A percentile compares a stretch with the other conserved stretches of the same genome.
phyloP scores from a whole-genome alignment of 2,797 vertebrate species.

The Pipistrellus pipistrellus region DNA sequence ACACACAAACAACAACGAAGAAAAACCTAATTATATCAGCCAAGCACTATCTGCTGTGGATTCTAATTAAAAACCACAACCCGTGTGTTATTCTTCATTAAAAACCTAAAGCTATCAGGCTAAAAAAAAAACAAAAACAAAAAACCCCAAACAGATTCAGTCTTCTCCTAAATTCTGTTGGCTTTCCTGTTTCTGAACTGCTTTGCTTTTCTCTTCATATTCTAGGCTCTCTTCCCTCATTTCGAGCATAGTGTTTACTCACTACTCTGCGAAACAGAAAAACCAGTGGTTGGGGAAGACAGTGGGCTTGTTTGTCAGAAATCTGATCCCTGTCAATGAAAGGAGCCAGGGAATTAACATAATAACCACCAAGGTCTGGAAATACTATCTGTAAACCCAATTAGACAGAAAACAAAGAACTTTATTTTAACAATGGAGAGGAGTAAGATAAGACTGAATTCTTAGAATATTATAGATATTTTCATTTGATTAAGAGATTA shows the following conservation, averaged over 20 bases:
- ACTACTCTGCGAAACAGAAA: constrained; percentile 41
- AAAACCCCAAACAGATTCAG: constrained; percentile 32
- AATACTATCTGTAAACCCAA: constrained; percentile 83
- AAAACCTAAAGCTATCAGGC: constrained; percentile 44
- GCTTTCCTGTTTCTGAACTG: constrained; percentile 33
- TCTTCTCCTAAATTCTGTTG: constrained; percentile 55
- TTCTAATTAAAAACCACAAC: constrained; percentile 55
- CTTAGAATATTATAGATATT: constrained; percentile 46
- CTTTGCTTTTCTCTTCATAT: constrained; percentile 62
- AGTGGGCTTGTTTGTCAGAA: constrained; percentile 72
- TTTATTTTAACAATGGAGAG: constrained; percentile 73
- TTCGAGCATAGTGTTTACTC: constrained; percentile 70
- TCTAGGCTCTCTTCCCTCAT: constrained; percentile 47
- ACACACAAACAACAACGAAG: not conserved
- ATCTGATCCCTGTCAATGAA: constrained; percentile 88
- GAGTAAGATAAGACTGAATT: constrained; percentile 60
- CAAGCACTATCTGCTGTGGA: constrained; percentile 15
- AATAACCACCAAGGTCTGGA: constrained; percentile 76
- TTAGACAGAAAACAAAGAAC: constrained; percentile 73
- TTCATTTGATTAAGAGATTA: constrained; percentile 65
- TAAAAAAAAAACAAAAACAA: constrained; percentile 13
- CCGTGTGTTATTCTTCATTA: not conserved
- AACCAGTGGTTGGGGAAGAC: constrained; percentile 57
- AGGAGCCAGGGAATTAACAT: constrained; percentile 76
- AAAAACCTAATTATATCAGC: constrained; percentile 48